phyloP scores from a whole-genome alignment of 2,797 vertebrate genomes.

The Gephyroberyx darwinii region DNA sequence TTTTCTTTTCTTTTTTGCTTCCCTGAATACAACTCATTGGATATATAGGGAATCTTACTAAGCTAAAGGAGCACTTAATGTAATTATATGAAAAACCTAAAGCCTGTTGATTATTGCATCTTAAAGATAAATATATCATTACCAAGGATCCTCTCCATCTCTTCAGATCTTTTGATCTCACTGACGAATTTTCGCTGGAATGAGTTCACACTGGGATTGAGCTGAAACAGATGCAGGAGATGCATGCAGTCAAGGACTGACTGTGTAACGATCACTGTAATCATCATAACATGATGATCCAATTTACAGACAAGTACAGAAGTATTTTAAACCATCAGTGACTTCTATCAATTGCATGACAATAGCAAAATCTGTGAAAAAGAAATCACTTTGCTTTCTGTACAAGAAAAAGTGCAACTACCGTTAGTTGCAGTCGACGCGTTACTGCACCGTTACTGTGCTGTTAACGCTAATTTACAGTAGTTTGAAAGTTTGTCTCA shows the following conservation, averaged over 20 bases:
- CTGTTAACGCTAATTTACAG: constrained; percentile 1
- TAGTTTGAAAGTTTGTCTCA: constrained; percentile 14
- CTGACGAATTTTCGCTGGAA: constrained; percentile 96
- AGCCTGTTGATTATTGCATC: too few relatives aligned
- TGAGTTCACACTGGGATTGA: constrained; percentile 91
- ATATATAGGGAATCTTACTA: background rate
- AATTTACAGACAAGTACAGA: background rate
- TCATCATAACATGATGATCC: background rate
- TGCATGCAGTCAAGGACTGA: background rate
- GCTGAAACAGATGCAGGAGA: constrained; percentile 76
- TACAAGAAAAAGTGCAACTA: background rate
- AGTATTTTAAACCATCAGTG: background rate
- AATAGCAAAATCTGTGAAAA: background rate
- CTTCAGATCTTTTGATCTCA: constrained; percentile 96
- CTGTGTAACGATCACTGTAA: background rate
- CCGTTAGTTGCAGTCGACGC: too few relatives aligned
- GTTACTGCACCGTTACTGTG: too few relatives aligned
- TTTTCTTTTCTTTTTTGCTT: background rate
- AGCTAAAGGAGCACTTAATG: background rate
- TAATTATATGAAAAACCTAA: background rate
- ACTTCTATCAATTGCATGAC: background rate
- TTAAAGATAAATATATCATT: constrained; percentile 53
- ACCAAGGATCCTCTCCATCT: constrained; percentile 97
- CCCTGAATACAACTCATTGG: background rate
- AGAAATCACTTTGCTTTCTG: background rate